Percentiles rank a stretch among this genome's conserved stretches.
phyloP scores from a whole-genome alignment of 2,888 invertebrate genomes.

The Aphodius granarius region DNA sequence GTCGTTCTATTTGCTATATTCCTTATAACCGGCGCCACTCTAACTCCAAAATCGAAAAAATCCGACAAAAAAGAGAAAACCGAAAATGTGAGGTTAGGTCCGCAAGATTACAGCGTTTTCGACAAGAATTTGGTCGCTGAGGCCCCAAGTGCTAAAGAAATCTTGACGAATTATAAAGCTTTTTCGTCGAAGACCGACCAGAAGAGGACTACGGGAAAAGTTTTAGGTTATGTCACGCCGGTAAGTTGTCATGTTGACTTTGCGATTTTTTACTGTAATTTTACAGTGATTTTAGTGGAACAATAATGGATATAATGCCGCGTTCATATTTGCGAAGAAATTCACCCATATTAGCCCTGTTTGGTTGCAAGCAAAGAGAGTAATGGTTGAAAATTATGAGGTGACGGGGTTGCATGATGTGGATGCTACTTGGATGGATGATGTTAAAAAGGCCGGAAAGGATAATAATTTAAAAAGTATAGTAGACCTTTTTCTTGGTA shows the following conservation, averaged over 20 bases:
- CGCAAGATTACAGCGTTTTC: slow-evolving; percentile 58
- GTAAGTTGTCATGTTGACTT: slow-evolving; percentile 66
- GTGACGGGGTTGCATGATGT: slow-evolving; percentile 80
- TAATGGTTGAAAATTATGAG: slow-evolving; percentile 64
- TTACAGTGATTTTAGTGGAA: slow-evolving; percentile 77
- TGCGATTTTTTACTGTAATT: slow-evolving; percentile 3
- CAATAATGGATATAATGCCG: slow-evolving; percentile 88
- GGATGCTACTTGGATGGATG: slow-evolving; percentile 79
- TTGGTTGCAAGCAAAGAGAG: slow-evolving; percentile 84
- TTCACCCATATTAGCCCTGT: slow-evolving; percentile 92
- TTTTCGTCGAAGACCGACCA: slow-evolving; percentile 71
- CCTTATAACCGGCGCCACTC: slow-evolving; percentile 38
- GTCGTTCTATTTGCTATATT: slow-evolving; percentile 24
- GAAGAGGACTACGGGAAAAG: slow-evolving; percentile 71
- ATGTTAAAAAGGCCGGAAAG: slow-evolving; percentile 64
- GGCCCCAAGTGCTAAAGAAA: slow-evolving; percentile 70
- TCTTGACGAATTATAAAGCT: slow-evolving; percentile 73
- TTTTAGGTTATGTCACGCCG: slow-evolving; percentile 90
- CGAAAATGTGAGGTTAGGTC: slow-evolving; percentile 36
- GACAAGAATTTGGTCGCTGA: slow-evolving; percentile 71
- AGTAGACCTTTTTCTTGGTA: slow-evolving; percentile 22
- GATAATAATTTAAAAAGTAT: slow-evolving; percentile 63
- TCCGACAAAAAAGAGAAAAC: slow-evolving; percentile 34
- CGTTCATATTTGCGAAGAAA: slow-evolving; percentile 86
- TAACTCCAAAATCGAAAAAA: slow-evolving; percentile 44